Evolutionary conservation across 2,113 vertebrate genomes (phyloP).

Genomic region (Cyanoramphus novaezelandiae): DNA sequence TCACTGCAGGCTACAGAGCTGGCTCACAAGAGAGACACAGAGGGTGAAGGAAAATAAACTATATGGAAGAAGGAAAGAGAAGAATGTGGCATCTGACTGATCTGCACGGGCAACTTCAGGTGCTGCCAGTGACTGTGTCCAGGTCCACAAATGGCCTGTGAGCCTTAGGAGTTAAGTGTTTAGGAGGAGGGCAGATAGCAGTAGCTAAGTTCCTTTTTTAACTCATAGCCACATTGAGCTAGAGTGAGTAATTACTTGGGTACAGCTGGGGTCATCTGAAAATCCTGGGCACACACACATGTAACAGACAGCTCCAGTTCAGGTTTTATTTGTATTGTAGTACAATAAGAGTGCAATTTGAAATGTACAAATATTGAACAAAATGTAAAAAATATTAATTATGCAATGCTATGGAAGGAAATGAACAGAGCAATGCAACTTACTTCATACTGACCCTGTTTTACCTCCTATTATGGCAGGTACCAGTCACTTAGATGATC

Average conservation of each 20-base stretch:
- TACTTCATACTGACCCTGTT: constrained; percentile 65
- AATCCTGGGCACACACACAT: constrained; percentile 39
- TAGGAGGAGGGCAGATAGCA: background rate
- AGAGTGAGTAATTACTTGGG: background rate
- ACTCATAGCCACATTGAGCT: background rate
- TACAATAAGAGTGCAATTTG: constrained; percentile 73
- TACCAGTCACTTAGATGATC: constrained; percentile 20
- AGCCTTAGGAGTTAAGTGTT: background rate
- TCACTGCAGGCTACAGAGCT: background rate
- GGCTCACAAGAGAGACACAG: background rate
- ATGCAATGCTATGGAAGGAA: constrained; percentile 68
- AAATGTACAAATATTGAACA: constrained; percentile 77
- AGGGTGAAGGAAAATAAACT: background rate
- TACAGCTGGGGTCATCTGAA: background rate
- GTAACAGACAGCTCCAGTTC: constrained; percentile 62
- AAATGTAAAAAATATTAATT: constrained; percentile 72
- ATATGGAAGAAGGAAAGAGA: background rate
- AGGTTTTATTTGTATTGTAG: constrained; percentile 75
- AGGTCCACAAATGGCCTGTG: background rate
- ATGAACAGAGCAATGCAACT: constrained; percentile 52
- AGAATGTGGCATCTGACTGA: background rate
- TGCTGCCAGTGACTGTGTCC: background rate
- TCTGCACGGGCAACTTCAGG: background rate
- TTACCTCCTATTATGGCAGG: constrained; percentile 60
- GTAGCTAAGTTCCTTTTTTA: background rate